Percentiles rank a stretch among this genome's conserved stretches.
phyloP scores from a whole-genome alignment of 2,888 invertebrate genomes.

The Drosophila austrosaltans region DNA sequence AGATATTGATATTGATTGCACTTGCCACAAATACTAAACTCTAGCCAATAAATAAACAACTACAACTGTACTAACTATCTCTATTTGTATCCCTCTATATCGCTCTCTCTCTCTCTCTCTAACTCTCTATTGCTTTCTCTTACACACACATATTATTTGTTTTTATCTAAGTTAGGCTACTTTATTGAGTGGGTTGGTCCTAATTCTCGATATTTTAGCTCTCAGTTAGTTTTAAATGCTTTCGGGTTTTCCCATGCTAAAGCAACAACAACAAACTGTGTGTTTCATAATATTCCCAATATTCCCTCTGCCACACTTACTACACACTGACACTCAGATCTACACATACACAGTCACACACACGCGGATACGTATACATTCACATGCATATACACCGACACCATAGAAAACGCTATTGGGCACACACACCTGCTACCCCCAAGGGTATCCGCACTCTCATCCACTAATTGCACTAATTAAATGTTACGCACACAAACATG shows the following conservation, averaged over 20 bases:
- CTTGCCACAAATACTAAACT: constrained; percentile 30
- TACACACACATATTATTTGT: neutral
- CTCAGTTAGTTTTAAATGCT: constrained; percentile 30
- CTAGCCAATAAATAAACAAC: constrained; percentile 7
- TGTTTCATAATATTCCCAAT: constrained; percentile 47
- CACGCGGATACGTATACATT: constrained; percentile 35
- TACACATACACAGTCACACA: constrained; percentile 36
- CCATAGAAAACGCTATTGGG: constrained; percentile 15
- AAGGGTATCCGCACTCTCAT: constrained; percentile 18
- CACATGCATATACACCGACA: constrained; percentile 17
- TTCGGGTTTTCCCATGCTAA: constrained; percentile 41
- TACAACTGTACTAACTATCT: constrained; percentile 21
- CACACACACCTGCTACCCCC: constrained; percentile 12
- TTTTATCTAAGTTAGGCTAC: constrained; percentile 9
- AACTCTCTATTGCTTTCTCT: constrained; percentile 22
- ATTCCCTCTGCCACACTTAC: constrained; percentile 16
- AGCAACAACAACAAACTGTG: constrained; percentile 26
- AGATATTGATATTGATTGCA: constrained; percentile 55
- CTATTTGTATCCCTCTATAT: constrained; percentile 15
- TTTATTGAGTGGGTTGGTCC: constrained; percentile 22
- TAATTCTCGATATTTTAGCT: constrained; percentile 13
- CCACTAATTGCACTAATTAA: constrained; percentile 67
- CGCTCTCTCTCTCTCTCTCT: constrained; percentile 30
- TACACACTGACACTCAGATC: constrained; percentile 15
- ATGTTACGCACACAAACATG: constrained; percentile 41